These are phyloP conservation scores for Phyllopteryx taeniolatus DNA, from an alignment of 2,113 vertebrate genomes.

Conservation along the genomic window DNA sequence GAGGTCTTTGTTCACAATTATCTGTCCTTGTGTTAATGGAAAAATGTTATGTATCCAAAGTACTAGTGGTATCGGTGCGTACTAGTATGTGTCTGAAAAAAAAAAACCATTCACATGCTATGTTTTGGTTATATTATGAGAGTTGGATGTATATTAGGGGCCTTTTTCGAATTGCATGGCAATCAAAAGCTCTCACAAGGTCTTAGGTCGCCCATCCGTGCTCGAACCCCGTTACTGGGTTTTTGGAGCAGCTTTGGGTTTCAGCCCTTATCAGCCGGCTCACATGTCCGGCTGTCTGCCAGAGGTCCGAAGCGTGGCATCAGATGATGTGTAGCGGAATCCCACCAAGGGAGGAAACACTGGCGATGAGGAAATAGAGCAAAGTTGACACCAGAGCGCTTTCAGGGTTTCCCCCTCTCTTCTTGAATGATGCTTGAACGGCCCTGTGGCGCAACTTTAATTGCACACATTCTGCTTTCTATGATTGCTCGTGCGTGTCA, in stretches of 20 bases:
- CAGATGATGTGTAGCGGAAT: slow-evolving; percentile 36
- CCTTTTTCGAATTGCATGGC: no score
- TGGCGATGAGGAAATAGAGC: slow-evolving; percentile 21
- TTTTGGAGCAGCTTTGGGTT: slow-evolving; percentile 57
- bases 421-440: not conserved
- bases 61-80: no score
- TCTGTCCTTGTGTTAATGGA: no score
- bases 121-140: slow-evolving; percentile 7
- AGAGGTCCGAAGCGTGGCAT: slow-evolving; percentile 30
- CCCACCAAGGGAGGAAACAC: slow-evolving; percentile 41
- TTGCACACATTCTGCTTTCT: not conserved
- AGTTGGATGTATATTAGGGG: not conserved
- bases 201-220: slow-evolving; percentile 2
- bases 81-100: no score
- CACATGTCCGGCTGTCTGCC: slow-evolving; percentile 52
- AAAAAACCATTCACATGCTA: slow-evolving; percentile 14
- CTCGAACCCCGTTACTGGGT: slow-evolving; percentile 21
- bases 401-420: slow-evolving; percentile 7
- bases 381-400: not conserved
- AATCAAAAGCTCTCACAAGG: no score
- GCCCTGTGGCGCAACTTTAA: not conserved
- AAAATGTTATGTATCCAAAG: no score
- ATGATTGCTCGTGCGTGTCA: not conserved
- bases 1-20: no score
- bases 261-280: slow-evolving; percentile 65